Evolutionary conservation across 2,113 vertebrate genomes (phyloP).

Genomic region (Ceuthmochares aereus): DNA sequence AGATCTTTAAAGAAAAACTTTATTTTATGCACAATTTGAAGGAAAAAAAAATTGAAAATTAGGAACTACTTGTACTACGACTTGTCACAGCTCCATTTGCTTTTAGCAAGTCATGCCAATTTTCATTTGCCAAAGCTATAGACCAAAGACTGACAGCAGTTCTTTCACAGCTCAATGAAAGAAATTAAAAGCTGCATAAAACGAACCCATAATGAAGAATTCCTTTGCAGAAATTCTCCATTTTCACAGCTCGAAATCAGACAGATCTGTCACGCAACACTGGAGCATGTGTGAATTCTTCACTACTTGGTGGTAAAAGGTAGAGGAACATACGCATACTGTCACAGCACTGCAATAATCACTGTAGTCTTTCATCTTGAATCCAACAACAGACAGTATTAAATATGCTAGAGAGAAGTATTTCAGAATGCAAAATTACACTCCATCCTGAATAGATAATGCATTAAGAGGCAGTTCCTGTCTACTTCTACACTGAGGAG

Average conservation of each 20-base stretch:
- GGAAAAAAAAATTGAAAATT: background rate
- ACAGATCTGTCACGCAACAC: background rate
- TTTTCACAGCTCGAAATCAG: conserved; percentile 22
- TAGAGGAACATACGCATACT: background rate
- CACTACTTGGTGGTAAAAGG: background rate
- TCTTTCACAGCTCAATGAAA: background rate
- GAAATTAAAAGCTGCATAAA: background rate
- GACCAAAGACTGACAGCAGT: background rate
- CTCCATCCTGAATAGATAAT: background rate
- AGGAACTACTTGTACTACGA: background rate
- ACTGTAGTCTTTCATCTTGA: background rate
- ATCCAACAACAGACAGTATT: background rate
- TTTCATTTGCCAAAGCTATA: background rate
- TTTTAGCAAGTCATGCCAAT: background rate
- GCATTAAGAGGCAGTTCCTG: background rate
- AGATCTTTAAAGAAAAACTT: background rate
- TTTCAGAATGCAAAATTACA: background rate
- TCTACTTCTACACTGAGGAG: background rate
- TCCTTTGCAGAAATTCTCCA: background rate
- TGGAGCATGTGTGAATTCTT: background rate
- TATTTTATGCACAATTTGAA: background rate
- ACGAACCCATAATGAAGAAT: background rate
- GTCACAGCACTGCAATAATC: background rate
- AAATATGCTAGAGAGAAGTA: background rate
- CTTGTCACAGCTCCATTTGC: background rate